Base-by-base conservation (phyloP, 2,888 invertebrate species). In the Steromphala cineraria region DNA sequence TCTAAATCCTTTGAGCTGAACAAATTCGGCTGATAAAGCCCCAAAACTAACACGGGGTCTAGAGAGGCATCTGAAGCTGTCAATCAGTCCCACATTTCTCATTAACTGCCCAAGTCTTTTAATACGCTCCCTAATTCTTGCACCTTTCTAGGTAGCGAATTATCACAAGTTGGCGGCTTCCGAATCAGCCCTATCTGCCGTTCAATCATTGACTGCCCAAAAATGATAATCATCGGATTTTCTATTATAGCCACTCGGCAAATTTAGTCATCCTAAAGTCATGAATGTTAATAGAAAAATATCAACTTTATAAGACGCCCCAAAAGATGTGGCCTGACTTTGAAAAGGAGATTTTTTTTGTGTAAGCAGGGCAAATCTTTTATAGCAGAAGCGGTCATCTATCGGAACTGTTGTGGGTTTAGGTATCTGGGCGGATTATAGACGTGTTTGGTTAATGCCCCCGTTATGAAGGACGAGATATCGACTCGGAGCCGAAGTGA, bases 71-170 rank as follows among this genome's bases (percentile, higher is more conserved):
- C 81, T 78, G 15, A 79, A 53, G 75, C 82, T 87, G 87, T 85
- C 87, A 87, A 62, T 87, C 87, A 83, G 55, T 40, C 67, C 67
- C 79, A 76, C 80, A 79, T 84, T 85, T 85, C 86, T 86, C 86
- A 86, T 86, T 85, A 85, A 81, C 83, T 81, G 83, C 79, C 81
- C 67, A 79, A 80, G 81, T 80, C 81, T 74, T 79, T 82, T 84
- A 84, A 84, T 84, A 79, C 84, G 74, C 67, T 75, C 77, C 75
- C 75, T 81, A 81, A 81, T 81, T 81, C 81, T 78, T 81, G 81
- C 81, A 83, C 80, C 81, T 83, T 80, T 74, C 67, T 71, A 80
- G 80, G 80, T 80, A 75, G 67, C 40, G 71, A 80, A 80, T 75
- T 56, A 77, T 75, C 78, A 71, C 71, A 71, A 71, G 71, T 71